Evolutionary conservation across 1,140 invertebrate genomes (phyloP), one percentile per base, ranked within the genome.

Genomic region (Palaemon carinicauda): DNA sequence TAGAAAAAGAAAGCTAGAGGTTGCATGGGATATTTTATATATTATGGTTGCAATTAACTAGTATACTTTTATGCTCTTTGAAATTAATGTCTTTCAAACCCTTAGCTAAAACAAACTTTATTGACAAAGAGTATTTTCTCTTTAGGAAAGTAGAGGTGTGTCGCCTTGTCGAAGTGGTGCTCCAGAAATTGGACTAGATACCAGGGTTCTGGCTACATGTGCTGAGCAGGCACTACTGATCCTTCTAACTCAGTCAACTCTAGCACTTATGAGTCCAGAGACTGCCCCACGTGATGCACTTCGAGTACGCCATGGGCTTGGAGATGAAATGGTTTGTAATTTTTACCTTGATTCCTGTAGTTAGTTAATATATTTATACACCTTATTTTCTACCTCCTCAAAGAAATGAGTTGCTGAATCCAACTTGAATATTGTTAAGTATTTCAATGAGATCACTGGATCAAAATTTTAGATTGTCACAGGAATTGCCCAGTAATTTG

Each of bases 191-290:
- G 65, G 77, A 10, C 78, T 86, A 19, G 33, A 65, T 56, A 3
- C 80, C 12, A 24, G 54, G 53, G 77, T 86, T 9, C 56, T 86
- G 54, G 84, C 84, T 15, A 50, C 27, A 1, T 71, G 60, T 80
- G 84, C 77, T 29, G 84, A 86, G 17, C 50, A 86, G 29, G 84
- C 84, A 1, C 50, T 86, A 15, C 74, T 86, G 24, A 77, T 86
- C 21, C 77, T 86, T 1, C 75, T 86, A 1, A 86, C 84, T 1
- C 84, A 86, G 19, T 15, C 75, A 27, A 80, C 84, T 17, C 27
- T 86, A 24, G 84, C 84, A 1, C 65, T 86, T 10, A 86, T 86
- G 84, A 80, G 84, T 19, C 77, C 84, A 41, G 84, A 86, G 17
- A 86, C 77, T 1, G 27, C 84, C 9, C 84, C 84, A 29, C 56